These are phyloP conservation scores for Eueremaeus valkanovi DNA, from an alignment of 2,888 invertebrate genomes.

Conservation along the genomic window DNA sequence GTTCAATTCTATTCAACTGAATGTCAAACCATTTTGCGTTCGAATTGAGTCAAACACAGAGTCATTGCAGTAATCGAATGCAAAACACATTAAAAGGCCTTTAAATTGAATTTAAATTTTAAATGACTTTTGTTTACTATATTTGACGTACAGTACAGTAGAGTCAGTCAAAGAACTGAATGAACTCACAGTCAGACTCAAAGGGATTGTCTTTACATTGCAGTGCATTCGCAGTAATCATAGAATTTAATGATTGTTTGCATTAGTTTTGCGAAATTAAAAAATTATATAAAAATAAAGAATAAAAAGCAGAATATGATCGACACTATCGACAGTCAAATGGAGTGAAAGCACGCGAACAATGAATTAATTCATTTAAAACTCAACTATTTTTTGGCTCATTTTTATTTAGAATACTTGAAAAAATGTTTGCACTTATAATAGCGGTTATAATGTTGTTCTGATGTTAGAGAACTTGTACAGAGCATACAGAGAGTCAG, in stretches of 20 bases:
- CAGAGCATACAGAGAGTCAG: too few relatives aligned
- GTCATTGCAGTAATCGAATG: too few relatives aligned
- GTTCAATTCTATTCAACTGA: neutral
- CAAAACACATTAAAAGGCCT: too few relatives aligned
- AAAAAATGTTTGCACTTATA: too few relatives aligned
- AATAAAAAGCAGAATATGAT: too few relatives aligned
- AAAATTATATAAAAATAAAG: too few relatives aligned
- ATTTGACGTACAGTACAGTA: too few relatives aligned
- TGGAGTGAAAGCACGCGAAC: too few relatives aligned
- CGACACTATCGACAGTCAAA: too few relatives aligned
- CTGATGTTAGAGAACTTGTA: neutral
- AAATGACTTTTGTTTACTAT: neutral
- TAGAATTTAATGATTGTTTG: neutral
- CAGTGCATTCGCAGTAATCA: neutral
- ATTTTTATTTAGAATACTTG: too few relatives aligned
- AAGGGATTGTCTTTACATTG: slow-evolving; percentile 19
- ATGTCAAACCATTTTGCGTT: neutral
- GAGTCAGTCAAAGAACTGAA: neutral
- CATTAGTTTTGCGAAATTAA: neutral
- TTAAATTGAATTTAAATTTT: neutral
- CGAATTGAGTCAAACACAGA: neutral
- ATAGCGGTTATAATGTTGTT: neutral
- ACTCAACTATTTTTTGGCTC: too few relatives aligned
- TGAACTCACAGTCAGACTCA: neutral
- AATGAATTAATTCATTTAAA: too few relatives aligned